Conservation (phyloP, 1,140 invertebrate genomes). For the Tetramorium simillimum region DNA sequence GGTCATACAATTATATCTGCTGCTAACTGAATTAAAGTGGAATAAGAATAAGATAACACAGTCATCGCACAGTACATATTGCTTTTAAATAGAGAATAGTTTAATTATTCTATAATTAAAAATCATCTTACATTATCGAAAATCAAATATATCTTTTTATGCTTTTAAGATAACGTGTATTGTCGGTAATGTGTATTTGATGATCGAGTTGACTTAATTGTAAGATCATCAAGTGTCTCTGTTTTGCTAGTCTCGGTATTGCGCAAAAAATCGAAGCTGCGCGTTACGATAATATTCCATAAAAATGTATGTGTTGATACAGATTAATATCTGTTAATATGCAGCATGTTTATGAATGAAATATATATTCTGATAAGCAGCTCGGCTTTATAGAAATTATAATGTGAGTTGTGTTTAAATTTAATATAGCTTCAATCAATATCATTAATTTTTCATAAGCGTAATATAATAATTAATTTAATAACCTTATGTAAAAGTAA, state of each 20-base stretch:
- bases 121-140: not conserved
- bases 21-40: not conserved
- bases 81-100: not conserved
- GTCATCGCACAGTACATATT: not conserved
- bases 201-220: not conserved
- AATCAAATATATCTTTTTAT: not conserved
- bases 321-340: not conserved
- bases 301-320: not conserved
- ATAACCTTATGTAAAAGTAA: not conserved
- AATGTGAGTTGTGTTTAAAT: not conserved
- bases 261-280: not conserved
- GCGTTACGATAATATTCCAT: constrained; percentile 6
- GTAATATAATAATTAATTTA: not conserved
- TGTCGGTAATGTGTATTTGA: not conserved
- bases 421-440: not conserved
- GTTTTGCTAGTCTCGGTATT: not conserved
- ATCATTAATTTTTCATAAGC: not conserved
- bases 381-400: not conserved
- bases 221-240: constrained; percentile 1
- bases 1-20: constrained; percentile 24
- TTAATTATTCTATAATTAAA: not conserved
- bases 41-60: constrained; percentile 2
- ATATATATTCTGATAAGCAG: not conserved
- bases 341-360: not conserved
- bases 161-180: not conserved